Evolutionary conservation across 2,113 vertebrate genomes (phyloP).

Genomic region (Hippopotamus amphibius): DNA sequence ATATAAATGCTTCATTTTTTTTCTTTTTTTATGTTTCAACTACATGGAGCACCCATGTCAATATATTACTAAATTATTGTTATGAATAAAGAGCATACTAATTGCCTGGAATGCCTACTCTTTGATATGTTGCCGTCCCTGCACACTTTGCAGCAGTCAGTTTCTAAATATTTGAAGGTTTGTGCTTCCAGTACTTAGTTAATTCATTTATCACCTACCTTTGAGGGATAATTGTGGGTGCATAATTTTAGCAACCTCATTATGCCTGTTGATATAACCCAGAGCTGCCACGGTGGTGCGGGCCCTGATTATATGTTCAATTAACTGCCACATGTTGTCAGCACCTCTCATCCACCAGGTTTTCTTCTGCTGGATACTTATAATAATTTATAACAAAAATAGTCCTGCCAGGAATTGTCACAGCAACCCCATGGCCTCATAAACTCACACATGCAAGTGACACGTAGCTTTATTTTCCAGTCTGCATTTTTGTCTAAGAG

Average conservation of each 20-base stretch:
- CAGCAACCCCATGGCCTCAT: background rate
- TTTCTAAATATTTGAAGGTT: constrained; percentile 76
- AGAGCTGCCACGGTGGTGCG: constrained; percentile 67
- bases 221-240: constrained; percentile 81
- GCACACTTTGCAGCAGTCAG: background rate
- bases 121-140: background rate
- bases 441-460: background rate
- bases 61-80: background rate
- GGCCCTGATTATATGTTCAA: constrained; percentile 79
- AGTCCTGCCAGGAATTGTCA: constrained; percentile 32
- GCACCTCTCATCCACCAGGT: constrained; percentile 56
- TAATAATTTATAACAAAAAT: constrained; percentile 72
- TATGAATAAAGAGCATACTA: background rate
- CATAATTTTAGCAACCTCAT: constrained; percentile 83
- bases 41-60: background rate
- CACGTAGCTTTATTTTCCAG: background rate
- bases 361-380: constrained; percentile 66
- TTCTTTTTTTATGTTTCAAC: background rate
- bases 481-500: background rate
- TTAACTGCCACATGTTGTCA: constrained; percentile 70
- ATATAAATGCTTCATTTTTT: background rate
- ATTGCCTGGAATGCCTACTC: background rate
- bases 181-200: constrained; percentile 72
- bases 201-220: constrained; percentile 82
- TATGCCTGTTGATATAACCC: constrained; percentile 81